Conservation (phyloP, 2,888 invertebrate genomes). For the Cheilosia scutellata region DNA sequence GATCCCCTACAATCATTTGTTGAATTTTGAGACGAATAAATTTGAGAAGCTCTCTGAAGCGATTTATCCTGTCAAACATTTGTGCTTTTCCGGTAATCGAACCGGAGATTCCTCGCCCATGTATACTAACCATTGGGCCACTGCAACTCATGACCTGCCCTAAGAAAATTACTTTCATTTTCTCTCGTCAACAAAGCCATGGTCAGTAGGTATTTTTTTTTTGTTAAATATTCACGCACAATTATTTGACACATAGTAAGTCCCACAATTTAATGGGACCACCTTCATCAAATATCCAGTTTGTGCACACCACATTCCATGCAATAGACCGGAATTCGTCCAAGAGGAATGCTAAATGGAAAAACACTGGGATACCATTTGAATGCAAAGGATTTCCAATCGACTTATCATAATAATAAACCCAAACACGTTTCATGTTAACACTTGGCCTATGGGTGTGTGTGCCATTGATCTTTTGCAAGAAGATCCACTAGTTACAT, state of each 20-base stretch:
- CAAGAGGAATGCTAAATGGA: slow-evolving; percentile 34
- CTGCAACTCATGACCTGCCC: too few species aligned
- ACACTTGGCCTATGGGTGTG: not conserved
- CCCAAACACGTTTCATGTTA: slow-evolving; percentile 22
- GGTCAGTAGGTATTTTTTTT: too few species aligned
- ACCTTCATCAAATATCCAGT: slow-evolving; percentile 37
- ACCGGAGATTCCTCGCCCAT: too few species aligned
- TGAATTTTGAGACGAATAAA: too few species aligned
- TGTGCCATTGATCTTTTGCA: slow-evolving; percentile 42
- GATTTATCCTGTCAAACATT: too few species aligned
- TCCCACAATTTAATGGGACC: slow-evolving; percentile 8
- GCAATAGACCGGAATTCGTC: slow-evolving; percentile 48
- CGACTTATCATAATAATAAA: slow-evolving; percentile 26
- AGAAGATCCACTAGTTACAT: slow-evolving; percentile 3
- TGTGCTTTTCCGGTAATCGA: too few species aligned
- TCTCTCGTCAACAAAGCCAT: too few species aligned
- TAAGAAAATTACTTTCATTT: too few species aligned
- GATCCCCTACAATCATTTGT: too few species aligned
- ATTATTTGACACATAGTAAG: not conserved
- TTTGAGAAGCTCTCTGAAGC: too few species aligned
- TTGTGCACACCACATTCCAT: slow-evolving; percentile 33
- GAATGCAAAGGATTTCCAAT: slow-evolving; percentile 29
- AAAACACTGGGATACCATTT: slow-evolving; percentile 33
- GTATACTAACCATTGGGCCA: too few species aligned
- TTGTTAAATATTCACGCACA: too few species aligned